Conservation (phyloP, 2,797 vertebrate species). For the Spinibarbus caldwelli region DNA sequence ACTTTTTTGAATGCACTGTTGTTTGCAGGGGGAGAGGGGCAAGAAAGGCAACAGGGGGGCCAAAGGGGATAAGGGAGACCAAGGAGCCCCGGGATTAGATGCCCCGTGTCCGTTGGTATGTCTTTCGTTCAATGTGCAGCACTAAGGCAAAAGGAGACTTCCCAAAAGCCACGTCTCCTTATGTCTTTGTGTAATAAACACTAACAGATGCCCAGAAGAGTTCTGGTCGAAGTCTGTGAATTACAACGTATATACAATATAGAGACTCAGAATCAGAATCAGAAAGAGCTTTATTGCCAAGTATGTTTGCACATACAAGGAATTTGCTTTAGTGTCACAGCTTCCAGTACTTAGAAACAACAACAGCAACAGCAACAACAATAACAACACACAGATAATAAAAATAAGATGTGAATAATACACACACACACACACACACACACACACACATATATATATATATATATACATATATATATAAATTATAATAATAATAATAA, state of each 20-base stretch:
- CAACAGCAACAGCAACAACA: too few species aligned
- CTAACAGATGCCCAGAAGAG: conserved; percentile 44
- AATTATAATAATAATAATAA: too few species aligned
- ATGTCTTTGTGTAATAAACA: conserved; percentile 44
- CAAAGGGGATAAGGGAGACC: conserved; percentile 99
- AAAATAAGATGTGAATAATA: too few species aligned
- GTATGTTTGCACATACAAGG: too few species aligned
- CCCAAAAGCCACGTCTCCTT: conserved; percentile 40
- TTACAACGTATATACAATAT: background rate
- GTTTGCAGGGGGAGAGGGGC: conserved; percentile 99
- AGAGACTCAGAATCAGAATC: too few species aligned
- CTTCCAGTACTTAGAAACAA: too few species aligned
- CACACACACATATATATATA: too few species aligned
- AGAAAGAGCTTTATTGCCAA: too few species aligned
- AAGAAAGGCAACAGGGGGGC: conserved; percentile 99
- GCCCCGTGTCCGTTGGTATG: conserved; percentile 99
- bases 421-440: too few species aligned
- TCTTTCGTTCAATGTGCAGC: conserved; percentile 76
- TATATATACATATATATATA: too few species aligned
- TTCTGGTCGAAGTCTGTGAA: conserved; percentile 50
- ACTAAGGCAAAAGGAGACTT: conserved; percentile 71
- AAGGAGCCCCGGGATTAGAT: conserved; percentile 99
- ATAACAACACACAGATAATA: too few species aligned
- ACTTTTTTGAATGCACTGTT: conserved; percentile 86
- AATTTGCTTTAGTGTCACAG: too few species aligned